These are phyloP conservation scores for Lucinisca nassula DNA, from an alignment of 2,888 invertebrate species.

Conservation along the genomic window DNA sequence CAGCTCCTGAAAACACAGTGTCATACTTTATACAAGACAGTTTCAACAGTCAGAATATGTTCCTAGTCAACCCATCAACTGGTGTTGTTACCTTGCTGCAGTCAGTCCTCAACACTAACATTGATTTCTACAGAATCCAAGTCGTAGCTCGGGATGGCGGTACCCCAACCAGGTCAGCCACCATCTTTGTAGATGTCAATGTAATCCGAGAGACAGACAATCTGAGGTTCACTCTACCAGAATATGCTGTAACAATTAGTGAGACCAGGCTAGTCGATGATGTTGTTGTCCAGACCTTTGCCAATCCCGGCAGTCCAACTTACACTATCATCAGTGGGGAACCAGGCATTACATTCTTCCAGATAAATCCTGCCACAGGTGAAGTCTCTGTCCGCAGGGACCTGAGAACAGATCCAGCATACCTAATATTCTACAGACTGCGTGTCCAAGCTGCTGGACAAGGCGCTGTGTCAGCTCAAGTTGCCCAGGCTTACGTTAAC, in stretches of 20 bases:
- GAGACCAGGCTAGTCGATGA: slow-evolving; percentile 72
- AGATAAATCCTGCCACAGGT: slow-evolving; percentile 64
- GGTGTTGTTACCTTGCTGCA: slow-evolving; percentile 80
- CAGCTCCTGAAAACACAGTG: slow-evolving; percentile 69
- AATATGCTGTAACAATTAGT: slow-evolving; percentile 73
- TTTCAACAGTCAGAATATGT: slow-evolving; percentile 72
- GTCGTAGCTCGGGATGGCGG: slow-evolving; percentile 81
- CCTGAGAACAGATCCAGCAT: slow-evolving; percentile 74
- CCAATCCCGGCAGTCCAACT: slow-evolving; percentile 74
- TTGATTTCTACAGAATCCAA: slow-evolving; percentile 78
- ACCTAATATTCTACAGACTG: slow-evolving; percentile 74
- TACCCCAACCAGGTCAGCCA: slow-evolving; percentile 73
- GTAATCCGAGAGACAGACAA: slow-evolving; percentile 74
- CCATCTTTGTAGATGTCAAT: slow-evolving; percentile 77
- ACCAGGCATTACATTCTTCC: slow-evolving; percentile 73
- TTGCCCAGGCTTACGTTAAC: slow-evolving; percentile 79
- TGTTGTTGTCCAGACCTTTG: slow-evolving; percentile 70
- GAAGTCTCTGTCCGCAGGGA: slow-evolving; percentile 69
- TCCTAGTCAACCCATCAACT: slow-evolving; percentile 81
- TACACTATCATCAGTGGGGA: slow-evolving; percentile 73
- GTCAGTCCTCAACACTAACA: slow-evolving; percentile 76
- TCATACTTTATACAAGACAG: slow-evolving; percentile 68
- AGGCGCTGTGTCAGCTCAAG: slow-evolving; percentile 75
- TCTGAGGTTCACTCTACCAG: slow-evolving; percentile 75
- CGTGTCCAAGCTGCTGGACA: slow-evolving; percentile 75